Evolutionary conservation across 2,797 vertebrate species (phyloP), one percentile per base, ranked within the genome.

Genomic region (Otus scops): DNA sequence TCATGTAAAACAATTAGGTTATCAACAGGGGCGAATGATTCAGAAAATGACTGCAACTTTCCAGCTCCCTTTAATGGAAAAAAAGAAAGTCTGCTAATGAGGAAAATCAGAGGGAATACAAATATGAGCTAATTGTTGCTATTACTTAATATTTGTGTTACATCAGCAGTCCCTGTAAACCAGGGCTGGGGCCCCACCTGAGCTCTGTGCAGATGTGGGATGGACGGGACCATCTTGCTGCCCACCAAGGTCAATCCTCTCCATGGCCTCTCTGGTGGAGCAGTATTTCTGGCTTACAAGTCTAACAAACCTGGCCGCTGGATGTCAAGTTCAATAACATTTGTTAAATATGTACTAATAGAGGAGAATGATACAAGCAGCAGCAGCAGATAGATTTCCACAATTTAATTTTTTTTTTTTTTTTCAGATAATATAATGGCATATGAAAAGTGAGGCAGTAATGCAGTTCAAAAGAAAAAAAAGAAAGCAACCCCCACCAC

Each of bases 1-100:
- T 95, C 94, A 95, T 95, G 89, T 92, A 93, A 96, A 96, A 96
- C 95, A 95, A 96, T 94, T 96, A 87, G 92, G 87, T 88, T 97
- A 95, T 93, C 90, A 97, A 93, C 93, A 92, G 90, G 92, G 92
- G 86, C 28, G 63, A 97, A 94, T 83, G 63, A 92, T 89, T 96
- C 93, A 87, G 92, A 95, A 96, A 97, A 93, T 85, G 91, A 95
- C 65, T 96, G 81, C 67, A 94, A 93, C 84, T 93, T 97, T 84
- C 91, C 56, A 92, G 75, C 81, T 95, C 86, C 81, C 64, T 92
- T 94, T 81, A 83, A 94, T 59, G 74, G 45, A 48, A 69, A 75
- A 77, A 48, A 75, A 65, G 22, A 14, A 92, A 89, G 64, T 65
- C 86, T 77, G 71, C 54, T 93, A 92, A 95, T 57, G 70, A 96